Conservation (phyloP, 2,888 invertebrate genomes). For the Agonopterix alstromeriana region DNA sequence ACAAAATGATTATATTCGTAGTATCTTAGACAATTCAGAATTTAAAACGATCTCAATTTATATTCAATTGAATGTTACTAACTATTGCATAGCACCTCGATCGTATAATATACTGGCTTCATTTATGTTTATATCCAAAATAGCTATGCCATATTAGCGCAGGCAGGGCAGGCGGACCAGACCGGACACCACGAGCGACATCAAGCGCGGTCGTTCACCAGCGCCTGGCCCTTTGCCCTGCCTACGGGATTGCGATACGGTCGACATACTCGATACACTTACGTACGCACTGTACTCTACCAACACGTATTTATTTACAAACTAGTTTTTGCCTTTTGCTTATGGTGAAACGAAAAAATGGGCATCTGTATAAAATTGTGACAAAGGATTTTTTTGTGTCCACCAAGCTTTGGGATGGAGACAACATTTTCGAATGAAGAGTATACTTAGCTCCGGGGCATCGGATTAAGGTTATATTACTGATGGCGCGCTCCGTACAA, state of each 20-base stretch:
- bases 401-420: too few relatives aligned
- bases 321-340: background rate
- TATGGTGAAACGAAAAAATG: background rate
- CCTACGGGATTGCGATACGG: conserved; percentile 28
- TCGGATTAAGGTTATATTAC: too few relatives aligned
- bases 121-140: conserved; percentile 2
- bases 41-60: background rate
- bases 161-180: conserved; percentile 10
- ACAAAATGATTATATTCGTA: too few relatives aligned
- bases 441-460: too few relatives aligned
- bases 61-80: too few relatives aligned
- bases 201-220: conserved; percentile 42
- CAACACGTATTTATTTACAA: background rate
- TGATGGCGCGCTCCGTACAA: too few relatives aligned
- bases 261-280: background rate
- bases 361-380: too few relatives aligned
- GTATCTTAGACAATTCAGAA: too few relatives aligned
- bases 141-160: conserved; percentile 18
- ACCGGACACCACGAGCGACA: conserved; percentile 22
- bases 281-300: too few relatives aligned
- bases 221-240: conserved; percentile 38
- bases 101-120: background rate
- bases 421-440: too few relatives aligned
- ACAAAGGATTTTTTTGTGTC: too few relatives aligned
- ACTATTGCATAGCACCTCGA: background rate